Evolutionary conservation across 2,797 vertebrate genomes (phyloP).

Genomic region (Catharus ustulatus): DNA sequence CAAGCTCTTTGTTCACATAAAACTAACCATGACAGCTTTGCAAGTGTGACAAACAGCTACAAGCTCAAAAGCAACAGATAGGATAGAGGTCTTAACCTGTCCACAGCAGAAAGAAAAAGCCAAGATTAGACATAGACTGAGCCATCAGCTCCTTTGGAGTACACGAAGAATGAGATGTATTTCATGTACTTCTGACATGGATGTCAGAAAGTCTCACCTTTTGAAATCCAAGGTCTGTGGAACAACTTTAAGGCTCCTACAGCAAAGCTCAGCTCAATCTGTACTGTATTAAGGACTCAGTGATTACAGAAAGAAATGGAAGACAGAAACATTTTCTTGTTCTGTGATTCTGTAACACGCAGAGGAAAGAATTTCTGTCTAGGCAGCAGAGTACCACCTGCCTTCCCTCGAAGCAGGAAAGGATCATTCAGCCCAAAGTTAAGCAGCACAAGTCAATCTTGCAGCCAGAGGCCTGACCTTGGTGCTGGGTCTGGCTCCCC

Average conservation of each 20-base stretch:
- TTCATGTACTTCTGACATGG: not conserved
- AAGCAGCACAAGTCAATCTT: not conserved
- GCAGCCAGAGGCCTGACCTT: not conserved
- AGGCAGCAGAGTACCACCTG: not conserved
- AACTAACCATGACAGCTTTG: not conserved
- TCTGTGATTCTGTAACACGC: not conserved
- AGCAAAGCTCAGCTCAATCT: not conserved
- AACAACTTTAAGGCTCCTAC: not conserved
- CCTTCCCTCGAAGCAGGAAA: not conserved
- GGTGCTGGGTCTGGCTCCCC: not conserved
- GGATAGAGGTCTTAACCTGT: not conserved
- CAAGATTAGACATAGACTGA: not conserved
- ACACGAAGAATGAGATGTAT: not conserved
- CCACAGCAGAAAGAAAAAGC: not conserved
- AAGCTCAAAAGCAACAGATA: not conserved
- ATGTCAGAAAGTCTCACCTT: not conserved
- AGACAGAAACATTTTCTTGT: not conserved
- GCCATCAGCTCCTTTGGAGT: not conserved
- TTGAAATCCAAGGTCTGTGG: not conserved
- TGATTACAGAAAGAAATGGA: not conserved
- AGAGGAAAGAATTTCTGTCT: not conserved
- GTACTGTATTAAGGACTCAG: not conserved
- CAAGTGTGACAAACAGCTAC: not conserved
- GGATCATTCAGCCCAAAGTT: not conserved
- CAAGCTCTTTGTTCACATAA: not conserved